A percentile compares a stretch with the other conserved stretches of the same genome.
phyloP scores from a whole-genome alignment of 2,888 invertebrate genomes.

The Proisotoma minuta region DNA sequence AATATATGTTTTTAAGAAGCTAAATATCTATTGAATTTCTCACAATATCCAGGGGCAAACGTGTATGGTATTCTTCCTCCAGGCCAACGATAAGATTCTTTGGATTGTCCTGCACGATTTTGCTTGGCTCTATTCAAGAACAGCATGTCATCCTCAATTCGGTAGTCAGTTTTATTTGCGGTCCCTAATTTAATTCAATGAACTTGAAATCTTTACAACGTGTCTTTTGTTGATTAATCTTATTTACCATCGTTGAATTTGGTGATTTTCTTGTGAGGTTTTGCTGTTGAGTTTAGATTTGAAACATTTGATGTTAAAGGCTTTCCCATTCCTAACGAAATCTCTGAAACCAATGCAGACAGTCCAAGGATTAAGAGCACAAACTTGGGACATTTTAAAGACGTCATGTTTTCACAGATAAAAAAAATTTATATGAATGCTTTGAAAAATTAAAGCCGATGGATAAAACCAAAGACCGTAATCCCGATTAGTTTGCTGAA shows the following conservation, averaged over 20 bases:
- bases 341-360: conserved; percentile 1
- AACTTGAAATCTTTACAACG: not conserved
- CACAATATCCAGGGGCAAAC: conserved; percentile 42
- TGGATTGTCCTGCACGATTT: conserved; percentile 36
- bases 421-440: not conserved
- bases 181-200: conserved; percentile 19
- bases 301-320: too few species aligned
- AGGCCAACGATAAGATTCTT: conserved; percentile 39
- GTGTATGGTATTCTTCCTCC: conserved; percentile 36
- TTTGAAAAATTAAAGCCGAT: not conserved
- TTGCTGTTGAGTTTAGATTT: too few species aligned
- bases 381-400: not conserved
- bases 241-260: conserved; percentile 7
- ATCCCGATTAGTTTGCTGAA: not conserved
- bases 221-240: not conserved
- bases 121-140: conserved; percentile 23
- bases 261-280: too few species aligned
- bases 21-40: not conserved
- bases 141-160: conserved; percentile 40
- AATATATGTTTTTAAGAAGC: not conserved
- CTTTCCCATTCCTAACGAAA: not conserved
- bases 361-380: not conserved
- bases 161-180: conserved; percentile 17
- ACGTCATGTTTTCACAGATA: not conserved
- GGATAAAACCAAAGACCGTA: not conserved